Percentiles rank a stretch among this genome's conserved stretches.
Evolutionary conservation across 2,113 vertebrate genomes (phyloP).

Genomic region (Hemiprocne comata): DNA sequence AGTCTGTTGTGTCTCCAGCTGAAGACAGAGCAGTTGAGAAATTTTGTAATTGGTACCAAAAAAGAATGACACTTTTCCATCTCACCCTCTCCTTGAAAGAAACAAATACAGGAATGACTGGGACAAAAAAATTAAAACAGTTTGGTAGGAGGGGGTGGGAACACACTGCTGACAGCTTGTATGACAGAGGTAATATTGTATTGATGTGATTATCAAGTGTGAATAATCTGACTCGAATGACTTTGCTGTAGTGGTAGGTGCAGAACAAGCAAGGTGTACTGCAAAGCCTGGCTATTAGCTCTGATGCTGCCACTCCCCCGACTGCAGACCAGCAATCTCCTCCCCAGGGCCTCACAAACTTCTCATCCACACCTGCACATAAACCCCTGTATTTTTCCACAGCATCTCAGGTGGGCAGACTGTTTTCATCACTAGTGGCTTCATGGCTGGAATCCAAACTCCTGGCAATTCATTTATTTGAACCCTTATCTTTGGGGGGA

Average conservation of each 20-base stretch:
- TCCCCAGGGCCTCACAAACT: background rate
- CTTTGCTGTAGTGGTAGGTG: background rate
- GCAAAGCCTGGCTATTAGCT: background rate
- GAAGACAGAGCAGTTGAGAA: background rate
- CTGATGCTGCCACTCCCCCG: background rate
- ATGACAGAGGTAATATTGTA: background rate
- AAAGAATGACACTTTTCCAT: background rate
- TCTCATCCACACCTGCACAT: background rate
- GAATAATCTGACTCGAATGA: background rate
- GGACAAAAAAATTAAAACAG: background rate
- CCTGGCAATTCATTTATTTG: background rate
- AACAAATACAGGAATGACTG: background rate
- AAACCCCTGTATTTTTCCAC: background rate
- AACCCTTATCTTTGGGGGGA: background rate
- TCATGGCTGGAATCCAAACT: background rate
- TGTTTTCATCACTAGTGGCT: background rate
- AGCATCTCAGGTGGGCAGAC: background rate
- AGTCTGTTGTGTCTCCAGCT: background rate
- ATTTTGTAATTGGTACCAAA: background rate
- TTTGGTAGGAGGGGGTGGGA: background rate
- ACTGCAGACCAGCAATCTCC: background rate
- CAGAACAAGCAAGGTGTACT: background rate
- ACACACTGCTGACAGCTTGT: background rate
- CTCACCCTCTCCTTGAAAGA: background rate
- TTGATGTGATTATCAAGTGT: background rate